Conservation (phyloP, 30 jellyfish, hydroid and myxozoan species). For the Hydra vulgaris region DNA sequence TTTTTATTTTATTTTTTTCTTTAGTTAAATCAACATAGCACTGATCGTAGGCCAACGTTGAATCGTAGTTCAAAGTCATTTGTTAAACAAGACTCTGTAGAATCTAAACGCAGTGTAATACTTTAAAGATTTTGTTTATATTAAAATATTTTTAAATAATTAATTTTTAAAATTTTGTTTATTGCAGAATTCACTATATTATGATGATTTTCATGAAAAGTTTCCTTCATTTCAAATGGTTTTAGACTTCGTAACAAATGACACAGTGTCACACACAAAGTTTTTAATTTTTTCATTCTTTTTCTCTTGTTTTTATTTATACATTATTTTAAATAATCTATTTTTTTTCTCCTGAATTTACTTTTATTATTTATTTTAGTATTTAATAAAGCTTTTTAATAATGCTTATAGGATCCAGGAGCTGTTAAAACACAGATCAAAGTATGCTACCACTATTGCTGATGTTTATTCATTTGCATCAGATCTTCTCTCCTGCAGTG, state of each 20-base stretch:
- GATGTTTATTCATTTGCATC: constrained; percentile 51
- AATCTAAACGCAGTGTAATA: constrained; percentile 33
- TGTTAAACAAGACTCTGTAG: constrained; percentile 69
- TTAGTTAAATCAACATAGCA: not conserved
- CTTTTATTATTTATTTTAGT: too few species aligned
- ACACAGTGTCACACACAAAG: constrained; percentile 36
- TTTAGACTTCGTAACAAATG: constrained; percentile 66
- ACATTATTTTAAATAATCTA: not conserved
- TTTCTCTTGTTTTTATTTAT: not conserved
- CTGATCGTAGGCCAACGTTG: constrained; percentile 14
- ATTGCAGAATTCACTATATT: not conserved
- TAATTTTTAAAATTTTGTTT: not conserved
- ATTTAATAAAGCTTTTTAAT: not conserved
- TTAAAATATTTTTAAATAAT: too few species aligned
- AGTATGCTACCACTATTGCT: constrained; percentile 57
- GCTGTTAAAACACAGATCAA: constrained; percentile 53
- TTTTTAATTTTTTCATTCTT: not conserved
- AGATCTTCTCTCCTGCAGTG: constrained; percentile 10
- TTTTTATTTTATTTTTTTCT: too few species aligned
- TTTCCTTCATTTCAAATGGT: constrained; percentile 82
- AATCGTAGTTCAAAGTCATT: constrained; percentile 50
- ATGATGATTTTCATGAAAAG: constrained; percentile 53
- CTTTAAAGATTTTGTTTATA: too few species aligned
- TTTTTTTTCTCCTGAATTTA: not conserved
- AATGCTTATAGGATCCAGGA: constrained; percentile 54